phyloP scores from a whole-genome alignment of 2,888 invertebrate species.

The Anthrax anthrax region DNA sequence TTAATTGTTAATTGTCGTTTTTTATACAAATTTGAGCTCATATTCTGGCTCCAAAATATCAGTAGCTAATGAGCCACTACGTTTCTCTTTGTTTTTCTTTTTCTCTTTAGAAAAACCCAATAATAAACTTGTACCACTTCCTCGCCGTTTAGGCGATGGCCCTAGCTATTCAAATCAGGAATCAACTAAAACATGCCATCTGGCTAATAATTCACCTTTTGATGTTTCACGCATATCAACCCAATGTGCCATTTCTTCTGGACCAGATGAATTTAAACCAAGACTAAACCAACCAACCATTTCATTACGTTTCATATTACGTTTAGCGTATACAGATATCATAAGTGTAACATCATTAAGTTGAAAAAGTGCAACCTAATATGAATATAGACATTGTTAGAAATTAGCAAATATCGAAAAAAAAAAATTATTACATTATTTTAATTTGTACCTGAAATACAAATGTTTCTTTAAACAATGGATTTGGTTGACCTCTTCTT shows the following conservation, averaged over 20 bases:
- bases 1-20: background rate
- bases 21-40: conserved; percentile 16
- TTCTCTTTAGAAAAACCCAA: conserved; percentile 9
- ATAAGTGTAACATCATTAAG: conserved; percentile 87
- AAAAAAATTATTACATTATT: background rate
- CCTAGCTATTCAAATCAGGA: conserved; percentile 45
- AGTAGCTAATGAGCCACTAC: conserved; percentile 11
- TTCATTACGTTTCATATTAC: conserved; percentile 85
- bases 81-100: conserved; percentile 11
- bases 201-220: conserved; percentile 78
- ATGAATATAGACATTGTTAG: background rate
- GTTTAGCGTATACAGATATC: conserved; percentile 85
- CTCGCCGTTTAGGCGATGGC: conserved; percentile 20
- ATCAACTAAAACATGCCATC: conserved; percentile 84
- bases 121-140: conserved; percentile 7
- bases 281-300: conserved; percentile 96
- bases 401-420: too few relatives aligned
- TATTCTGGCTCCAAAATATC: conserved; percentile 14
- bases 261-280: conserved; percentile 81
- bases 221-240: conserved; percentile 77
- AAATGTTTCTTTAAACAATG: conserved; percentile 89
- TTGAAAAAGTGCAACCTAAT: conserved; percentile 84
- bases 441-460: conserved; percentile 64
- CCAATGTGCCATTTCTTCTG: conserved; percentile 88
- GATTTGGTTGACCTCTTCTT: conserved; percentile 85